These are phyloP conservation scores for Scytalopus superciliaris DNA, from an alignment of 2,113 vertebrate genomes.

Conservation along the genomic window DNA sequence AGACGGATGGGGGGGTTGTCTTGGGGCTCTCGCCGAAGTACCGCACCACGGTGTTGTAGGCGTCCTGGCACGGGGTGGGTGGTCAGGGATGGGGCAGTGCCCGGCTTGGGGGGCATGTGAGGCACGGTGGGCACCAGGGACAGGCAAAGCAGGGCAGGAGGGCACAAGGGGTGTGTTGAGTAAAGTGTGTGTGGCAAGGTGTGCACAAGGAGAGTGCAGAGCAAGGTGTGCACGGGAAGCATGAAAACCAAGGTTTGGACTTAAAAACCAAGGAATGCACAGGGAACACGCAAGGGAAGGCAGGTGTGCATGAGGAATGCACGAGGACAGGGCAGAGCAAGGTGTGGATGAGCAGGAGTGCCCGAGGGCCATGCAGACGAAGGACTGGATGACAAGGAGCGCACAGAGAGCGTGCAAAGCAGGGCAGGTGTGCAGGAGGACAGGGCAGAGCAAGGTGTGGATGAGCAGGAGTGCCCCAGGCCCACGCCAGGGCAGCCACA, in stretches of 20 bases:
- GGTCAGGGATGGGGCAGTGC: background rate
- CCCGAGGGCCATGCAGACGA: accelerated
- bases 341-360: accelerated
- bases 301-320: background rate
- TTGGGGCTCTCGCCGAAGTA: conserved; percentile 96
- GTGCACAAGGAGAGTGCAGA: accelerated
- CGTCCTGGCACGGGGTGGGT: conserved; percentile 76
- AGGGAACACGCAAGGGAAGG: accelerated
- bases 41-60: conserved; percentile 91
- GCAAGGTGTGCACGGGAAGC: too few relatives aligned
- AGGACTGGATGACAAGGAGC: accelerated
- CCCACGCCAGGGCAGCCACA: background rate
- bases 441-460: background rate
- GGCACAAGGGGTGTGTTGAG: accelerated
- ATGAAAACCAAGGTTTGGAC: too few relatives aligned
- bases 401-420: too few relatives aligned
- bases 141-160: background rate
- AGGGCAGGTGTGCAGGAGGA: accelerated
- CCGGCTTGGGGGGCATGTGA: accelerated
- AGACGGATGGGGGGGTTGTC: conserved; percentile 92
- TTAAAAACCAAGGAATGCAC: accelerated
- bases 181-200: accelerated
- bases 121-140: accelerated
- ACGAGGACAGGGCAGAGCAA: accelerated
- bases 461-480: accelerated